Evolutionary conservation across 2,797 vertebrate genomes (phyloP).

Genomic region (Ibycter americanus): DNA sequence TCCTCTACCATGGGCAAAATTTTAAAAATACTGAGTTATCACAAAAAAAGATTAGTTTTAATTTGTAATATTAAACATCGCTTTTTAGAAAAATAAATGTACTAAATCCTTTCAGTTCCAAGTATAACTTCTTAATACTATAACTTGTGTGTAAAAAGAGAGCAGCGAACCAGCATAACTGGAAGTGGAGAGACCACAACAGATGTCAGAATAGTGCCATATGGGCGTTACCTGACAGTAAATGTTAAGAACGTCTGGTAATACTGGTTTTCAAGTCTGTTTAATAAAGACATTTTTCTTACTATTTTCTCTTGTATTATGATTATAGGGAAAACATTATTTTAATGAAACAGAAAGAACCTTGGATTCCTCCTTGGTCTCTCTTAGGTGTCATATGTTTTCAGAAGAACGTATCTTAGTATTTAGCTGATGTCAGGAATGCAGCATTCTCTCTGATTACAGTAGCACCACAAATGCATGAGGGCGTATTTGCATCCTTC

Average conservation of each 20-base stretch:
- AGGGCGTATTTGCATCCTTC: background rate
- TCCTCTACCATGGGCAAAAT: rapidly evolving
- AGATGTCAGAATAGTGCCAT: background rate
- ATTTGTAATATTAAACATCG: background rate
- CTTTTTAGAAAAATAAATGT: background rate
- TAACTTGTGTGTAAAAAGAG: background rate
- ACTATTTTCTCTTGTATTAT: background rate
- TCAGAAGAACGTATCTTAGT: background rate
- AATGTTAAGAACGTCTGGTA: background rate
- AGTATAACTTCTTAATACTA: background rate
- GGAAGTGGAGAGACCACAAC: background rate
- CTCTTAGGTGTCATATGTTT: background rate
- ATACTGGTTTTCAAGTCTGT: background rate
- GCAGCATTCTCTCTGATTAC: background rate
- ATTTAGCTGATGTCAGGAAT: background rate
- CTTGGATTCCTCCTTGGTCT: background rate
- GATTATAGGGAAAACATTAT: background rate
- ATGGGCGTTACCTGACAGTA: background rate
- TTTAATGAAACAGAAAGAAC: background rate
- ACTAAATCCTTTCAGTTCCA: background rate
- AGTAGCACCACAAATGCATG: background rate
- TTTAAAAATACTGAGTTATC: background rate
- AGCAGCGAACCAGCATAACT: background rate
- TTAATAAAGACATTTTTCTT: background rate
- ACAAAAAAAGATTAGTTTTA: background rate